A percentile compares a stretch with the other conserved stretches of the same genome.
phyloP scores from a whole-genome alignment of 2,888 invertebrate species.

The Lymantria dispar region DNA sequence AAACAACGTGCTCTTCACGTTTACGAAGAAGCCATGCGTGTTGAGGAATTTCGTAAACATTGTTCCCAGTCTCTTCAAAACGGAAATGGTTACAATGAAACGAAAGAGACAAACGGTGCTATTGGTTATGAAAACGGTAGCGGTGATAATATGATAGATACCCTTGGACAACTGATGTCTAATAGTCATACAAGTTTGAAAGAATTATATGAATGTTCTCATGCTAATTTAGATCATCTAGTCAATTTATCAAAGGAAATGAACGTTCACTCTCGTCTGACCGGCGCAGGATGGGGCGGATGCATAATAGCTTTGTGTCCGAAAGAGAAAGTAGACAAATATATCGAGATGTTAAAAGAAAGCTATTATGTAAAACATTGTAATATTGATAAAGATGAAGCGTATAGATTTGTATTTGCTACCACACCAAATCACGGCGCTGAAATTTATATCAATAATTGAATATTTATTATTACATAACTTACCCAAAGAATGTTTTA shows the following conservation, averaged over 20 bases:
- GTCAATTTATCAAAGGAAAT: conserved; percentile 87
- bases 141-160: conserved; percentile 65
- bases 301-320: conserved; percentile 94
- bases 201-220: conserved; percentile 96
- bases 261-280: conserved; percentile 93
- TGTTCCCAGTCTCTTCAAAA: conserved; percentile 73
- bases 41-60: conserved; percentile 87
- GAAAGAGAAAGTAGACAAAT: conserved; percentile 84
- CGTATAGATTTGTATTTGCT: conserved; percentile 86
- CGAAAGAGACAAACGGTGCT: conserved; percentile 39
- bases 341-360: conserved; percentile 86
- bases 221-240: conserved; percentile 91
- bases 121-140: conserved; percentile 26
- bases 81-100: conserved; percentile 31
- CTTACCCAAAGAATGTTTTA: too few relatives aligned
- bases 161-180: conserved; percentile 92
- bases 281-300: conserved; percentile 99
- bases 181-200: conserved; percentile 94
- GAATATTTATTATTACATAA: neutral
- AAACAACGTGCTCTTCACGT: conserved; percentile 95
- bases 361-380: conserved; percentile 85
- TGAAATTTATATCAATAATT: conserved; percentile 59
- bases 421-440: conserved; percentile 88
- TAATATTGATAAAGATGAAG: conserved; percentile 75
- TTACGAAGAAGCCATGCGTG: conserved; percentile 93